These are phyloP conservation scores for Chromis chromis DNA, from an alignment of 2,797 vertebrate genomes.

Conservation along the genomic window DNA sequence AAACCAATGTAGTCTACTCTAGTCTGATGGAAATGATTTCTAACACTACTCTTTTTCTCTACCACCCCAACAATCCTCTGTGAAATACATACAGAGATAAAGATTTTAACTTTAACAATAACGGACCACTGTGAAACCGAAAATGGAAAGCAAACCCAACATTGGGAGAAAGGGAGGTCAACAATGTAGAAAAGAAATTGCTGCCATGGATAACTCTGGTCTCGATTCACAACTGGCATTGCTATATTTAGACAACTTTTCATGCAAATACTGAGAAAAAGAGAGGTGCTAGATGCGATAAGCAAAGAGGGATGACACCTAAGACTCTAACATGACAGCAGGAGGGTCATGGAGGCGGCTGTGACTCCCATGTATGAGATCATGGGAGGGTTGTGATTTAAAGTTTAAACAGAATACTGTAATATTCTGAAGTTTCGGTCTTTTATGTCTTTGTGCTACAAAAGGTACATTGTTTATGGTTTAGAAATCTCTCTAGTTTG, in stretches of 20 bases:
- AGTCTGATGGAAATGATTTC: slow-evolving; percentile 33
- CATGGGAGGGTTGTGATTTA: slow-evolving; percentile 63
- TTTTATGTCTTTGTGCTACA: slow-evolving; percentile 43
- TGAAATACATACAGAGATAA: slow-evolving; percentile 7
- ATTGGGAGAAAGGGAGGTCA: slow-evolving; percentile 2
- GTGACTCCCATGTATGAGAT: slow-evolving; percentile 71
- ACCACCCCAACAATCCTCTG: slow-evolving; percentile 24
- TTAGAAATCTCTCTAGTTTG: slow-evolving; percentile 11
- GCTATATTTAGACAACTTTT: slow-evolving; percentile 17
- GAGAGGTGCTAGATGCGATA: slow-evolving; percentile 59
- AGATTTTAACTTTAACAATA: slow-evolving; percentile 23
- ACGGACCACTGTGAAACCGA: slow-evolving; percentile 5
- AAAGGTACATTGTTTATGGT: background rate
- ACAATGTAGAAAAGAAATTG: slow-evolving; percentile 13
- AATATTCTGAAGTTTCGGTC: slow-evolving; percentile 75
- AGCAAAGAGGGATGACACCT: slow-evolving; percentile 30
- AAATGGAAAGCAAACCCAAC: background rate
- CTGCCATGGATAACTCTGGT: background rate
- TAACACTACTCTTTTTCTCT: slow-evolving; percentile 73
- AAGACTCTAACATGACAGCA: slow-evolving; percentile 36
- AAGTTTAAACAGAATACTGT: slow-evolving; percentile 65
- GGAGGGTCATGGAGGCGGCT: slow-evolving; percentile 69
- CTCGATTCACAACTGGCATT: slow-evolving; percentile 1
- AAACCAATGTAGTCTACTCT: slow-evolving; percentile 18
- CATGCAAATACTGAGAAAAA: slow-evolving; percentile 64